Conservation (phyloP, 30 jellyfish, hydroid and myxozoan genomes). For the Hydractinia symbiolongicarpus region DNA sequence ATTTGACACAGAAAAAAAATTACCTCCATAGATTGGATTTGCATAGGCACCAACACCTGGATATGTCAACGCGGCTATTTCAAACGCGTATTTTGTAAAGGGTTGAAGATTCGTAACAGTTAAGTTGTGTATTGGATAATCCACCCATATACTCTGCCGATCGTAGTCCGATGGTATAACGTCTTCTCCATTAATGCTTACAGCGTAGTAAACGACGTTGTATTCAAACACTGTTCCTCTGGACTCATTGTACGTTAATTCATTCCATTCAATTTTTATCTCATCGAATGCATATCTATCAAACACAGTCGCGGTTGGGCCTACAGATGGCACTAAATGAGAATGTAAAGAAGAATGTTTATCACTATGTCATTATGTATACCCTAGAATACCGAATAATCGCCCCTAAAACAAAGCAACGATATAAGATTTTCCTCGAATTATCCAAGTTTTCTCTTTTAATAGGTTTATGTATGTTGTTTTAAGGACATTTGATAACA, state of each 20-base stretch:
- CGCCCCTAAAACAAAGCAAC: no score
- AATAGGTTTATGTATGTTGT: neutral
- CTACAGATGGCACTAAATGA: conserved; percentile 33
- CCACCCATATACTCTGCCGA: conserved; percentile 1
- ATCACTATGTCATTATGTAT: neutral
- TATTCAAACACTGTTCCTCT: conserved; percentile 51
- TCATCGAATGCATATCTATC: conserved; percentile 41
- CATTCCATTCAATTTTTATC: conserved; percentile 35
- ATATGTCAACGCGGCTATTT: conserved; percentile 44
- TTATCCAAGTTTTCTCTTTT: neutral
- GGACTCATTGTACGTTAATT: conserved; percentile 22
- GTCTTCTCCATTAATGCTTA: conserved; percentile 9
- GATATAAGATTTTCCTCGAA: no score
- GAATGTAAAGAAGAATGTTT: neutral
- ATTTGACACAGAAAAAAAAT: neutral
- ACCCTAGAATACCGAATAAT: no score
- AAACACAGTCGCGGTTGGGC: conserved; percentile 16
- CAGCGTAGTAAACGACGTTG: conserved; percentile 37
- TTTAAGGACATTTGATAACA: no score
- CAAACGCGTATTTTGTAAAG: conserved; percentile 35
- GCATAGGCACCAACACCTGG: conserved; percentile 44
- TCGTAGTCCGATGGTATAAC: neutral
- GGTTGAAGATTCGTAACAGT: conserved; percentile 18
- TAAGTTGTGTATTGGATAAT: conserved; percentile 28
- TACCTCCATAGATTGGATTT: conserved; percentile 43